Evolutionary conservation across 2,888 invertebrate species (phyloP).

Genomic region (Platypus cylindrus): DNA sequence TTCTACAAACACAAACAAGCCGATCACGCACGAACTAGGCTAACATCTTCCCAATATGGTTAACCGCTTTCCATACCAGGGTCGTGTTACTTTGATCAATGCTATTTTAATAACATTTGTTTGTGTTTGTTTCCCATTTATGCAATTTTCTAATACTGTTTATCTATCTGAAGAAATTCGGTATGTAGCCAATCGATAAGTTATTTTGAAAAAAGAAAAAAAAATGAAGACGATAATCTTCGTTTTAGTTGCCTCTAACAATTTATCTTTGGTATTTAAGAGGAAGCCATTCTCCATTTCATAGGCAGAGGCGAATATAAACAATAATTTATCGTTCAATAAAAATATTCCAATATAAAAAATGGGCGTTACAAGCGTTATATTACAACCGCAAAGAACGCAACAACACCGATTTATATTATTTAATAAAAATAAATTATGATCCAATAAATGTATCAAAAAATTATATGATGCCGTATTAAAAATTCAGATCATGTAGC

Average conservation of each 20-base stretch:
- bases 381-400: conserved; percentile 8
- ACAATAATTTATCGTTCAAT: conserved; percentile 8
- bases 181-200: too few relatives aligned
- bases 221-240: too few relatives aligned
- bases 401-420: conserved; percentile 10
- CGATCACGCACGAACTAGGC: conserved; percentile 25
- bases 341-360: conserved; percentile 9
- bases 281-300: conserved; percentile 9
- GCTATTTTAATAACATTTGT: too few relatives aligned
- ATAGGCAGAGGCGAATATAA: too few relatives aligned
- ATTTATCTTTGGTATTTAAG: conserved; percentile 5
- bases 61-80: conserved; percentile 29
- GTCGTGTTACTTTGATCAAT: conserved; percentile 19
- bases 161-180: too few relatives aligned
- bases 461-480: too few relatives aligned
- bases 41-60: conserved; percentile 33
- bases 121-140: too few relatives aligned
- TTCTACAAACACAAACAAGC: conserved; percentile 7
- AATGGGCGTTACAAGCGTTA: conserved; percentile 9
- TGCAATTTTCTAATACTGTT: too few relatives aligned
- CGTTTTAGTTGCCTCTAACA: too few relatives aligned
- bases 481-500: too few relatives aligned
- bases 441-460: too few relatives aligned
- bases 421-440: conserved; percentile 11
- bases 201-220: too few relatives aligned